Evolutionary conservation across 1,140 invertebrate genomes (phyloP).

Genomic region (Pectinophora gossypiella): DNA sequence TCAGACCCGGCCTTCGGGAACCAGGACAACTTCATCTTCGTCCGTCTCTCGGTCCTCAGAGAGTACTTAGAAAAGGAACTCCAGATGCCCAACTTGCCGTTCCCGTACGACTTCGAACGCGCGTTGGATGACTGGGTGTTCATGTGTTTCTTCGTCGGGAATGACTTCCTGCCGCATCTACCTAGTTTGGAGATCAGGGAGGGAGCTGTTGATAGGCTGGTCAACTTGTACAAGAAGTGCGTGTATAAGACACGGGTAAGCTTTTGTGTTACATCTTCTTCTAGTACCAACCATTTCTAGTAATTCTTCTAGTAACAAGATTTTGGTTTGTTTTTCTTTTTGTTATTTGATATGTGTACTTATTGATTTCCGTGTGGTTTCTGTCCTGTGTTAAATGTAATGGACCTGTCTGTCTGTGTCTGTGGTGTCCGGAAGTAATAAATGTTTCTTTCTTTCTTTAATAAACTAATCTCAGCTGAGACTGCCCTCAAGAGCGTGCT

Average conservation of each 20-base stretch:
- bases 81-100: conserved; percentile 94
- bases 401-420: too few relatives aligned
- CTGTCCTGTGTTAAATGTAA: too few relatives aligned
- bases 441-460: too few relatives aligned
- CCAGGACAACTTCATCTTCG: conserved; percentile 92
- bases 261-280: conserved; percentile 9
- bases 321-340: too few relatives aligned
- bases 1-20: conserved; percentile 77
- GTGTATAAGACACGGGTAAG: conserved; percentile 93
- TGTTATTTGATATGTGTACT: too few relatives aligned
- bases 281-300: too few relatives aligned
- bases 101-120: conserved; percentile 92
- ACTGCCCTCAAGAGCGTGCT: too few relatives aligned
- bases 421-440: too few relatives aligned
- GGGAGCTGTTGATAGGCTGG: conserved; percentile 96
- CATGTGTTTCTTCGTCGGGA: conserved; percentile 99
- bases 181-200: conserved; percentile 99
- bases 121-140: conserved; percentile 99
- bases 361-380: too few relatives aligned
- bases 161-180: conserved; percentile 99
- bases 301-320: too few relatives aligned
- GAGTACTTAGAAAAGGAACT: conserved; percentile 97
- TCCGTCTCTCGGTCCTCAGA: conserved; percentile 92
- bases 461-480: too few relatives aligned
- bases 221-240: conserved; percentile 95